Conservation (phyloP, 2,113 vertebrate genomes). For the Prinia subflava region DNA sequence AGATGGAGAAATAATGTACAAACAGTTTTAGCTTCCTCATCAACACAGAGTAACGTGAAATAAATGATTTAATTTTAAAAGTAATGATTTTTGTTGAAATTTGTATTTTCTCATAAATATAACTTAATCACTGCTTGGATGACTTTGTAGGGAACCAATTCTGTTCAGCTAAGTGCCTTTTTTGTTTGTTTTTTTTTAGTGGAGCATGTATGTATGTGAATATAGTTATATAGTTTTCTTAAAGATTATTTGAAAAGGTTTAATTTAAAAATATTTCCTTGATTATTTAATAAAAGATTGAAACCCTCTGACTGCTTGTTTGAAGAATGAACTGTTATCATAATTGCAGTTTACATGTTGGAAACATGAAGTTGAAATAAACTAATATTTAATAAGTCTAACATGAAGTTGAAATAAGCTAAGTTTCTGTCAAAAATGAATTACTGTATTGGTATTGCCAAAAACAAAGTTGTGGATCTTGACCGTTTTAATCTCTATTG, state of each 20-base stretch:
- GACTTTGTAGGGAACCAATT: not conserved
- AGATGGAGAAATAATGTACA: not conserved
- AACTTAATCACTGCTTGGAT: not conserved
- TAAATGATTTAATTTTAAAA: not conserved
- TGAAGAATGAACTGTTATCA: not conserved
- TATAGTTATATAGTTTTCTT: not conserved
- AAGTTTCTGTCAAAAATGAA: not conserved
- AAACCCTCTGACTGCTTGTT: not conserved
- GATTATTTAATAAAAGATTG: not conserved
- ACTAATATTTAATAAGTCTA: too few relatives aligned
- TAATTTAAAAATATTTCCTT: not conserved
- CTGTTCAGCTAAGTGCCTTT: not conserved
- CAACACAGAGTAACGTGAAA: not conserved
- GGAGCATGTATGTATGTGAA: not conserved
- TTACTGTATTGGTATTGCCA: not conserved
- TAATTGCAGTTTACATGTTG: not conserved
- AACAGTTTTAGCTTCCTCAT: not conserved
- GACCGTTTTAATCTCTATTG: not conserved
- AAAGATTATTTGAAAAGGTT: not conserved
- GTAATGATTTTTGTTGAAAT: not conserved
- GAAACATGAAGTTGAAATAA: not conserved
- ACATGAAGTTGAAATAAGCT: not conserved
- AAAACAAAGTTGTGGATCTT: not conserved
- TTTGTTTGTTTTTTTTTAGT: not conserved
- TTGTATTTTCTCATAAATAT: not conserved